phyloP scores from a whole-genome alignment of 2,888 invertebrate genomes.

The Syrphus vitripennis region DNA sequence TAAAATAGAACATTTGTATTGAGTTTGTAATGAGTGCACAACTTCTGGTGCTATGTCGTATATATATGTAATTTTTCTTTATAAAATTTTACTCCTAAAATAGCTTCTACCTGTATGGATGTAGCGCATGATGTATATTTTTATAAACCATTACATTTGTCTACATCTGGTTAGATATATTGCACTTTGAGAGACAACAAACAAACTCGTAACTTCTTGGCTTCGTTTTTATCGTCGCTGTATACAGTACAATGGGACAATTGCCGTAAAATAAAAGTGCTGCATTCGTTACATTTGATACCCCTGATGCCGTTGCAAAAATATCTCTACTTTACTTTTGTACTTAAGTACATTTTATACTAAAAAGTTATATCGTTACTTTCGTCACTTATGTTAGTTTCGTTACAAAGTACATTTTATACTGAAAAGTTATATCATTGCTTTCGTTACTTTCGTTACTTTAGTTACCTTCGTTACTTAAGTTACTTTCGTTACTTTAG shows the following conservation, averaged over 20 bases:
- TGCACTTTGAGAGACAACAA: constrained; percentile 29
- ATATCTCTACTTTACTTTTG: no score
- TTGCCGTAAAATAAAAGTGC: no score
- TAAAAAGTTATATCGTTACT: no score
- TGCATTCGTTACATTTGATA: no score
- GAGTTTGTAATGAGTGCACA: constrained; percentile 44
- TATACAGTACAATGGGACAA: neutral
- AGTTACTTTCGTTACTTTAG: no score
- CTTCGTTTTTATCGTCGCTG: neutral
- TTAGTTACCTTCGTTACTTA: no score
- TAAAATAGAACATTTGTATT: constrained; percentile 53
- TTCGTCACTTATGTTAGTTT: no score
- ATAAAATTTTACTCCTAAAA: constrained; percentile 42
- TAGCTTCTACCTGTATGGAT: constrained; percentile 38
- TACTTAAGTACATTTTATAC: no score
- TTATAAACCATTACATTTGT: constrained; percentile 7
- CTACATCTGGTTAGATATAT: constrained; percentile 39
- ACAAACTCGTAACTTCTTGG: constrained; percentile 36
- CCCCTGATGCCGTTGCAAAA: no score
- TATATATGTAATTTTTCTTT: constrained; percentile 8
- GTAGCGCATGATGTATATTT: constrained; percentile 39
- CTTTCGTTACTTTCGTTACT: no score
- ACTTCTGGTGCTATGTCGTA: constrained; percentile 46
- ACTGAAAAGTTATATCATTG: no score
- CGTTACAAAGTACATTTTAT: no score